Base-by-base conservation (phyloP, 2,888 invertebrate species). In the Lingula anatina region DNA sequence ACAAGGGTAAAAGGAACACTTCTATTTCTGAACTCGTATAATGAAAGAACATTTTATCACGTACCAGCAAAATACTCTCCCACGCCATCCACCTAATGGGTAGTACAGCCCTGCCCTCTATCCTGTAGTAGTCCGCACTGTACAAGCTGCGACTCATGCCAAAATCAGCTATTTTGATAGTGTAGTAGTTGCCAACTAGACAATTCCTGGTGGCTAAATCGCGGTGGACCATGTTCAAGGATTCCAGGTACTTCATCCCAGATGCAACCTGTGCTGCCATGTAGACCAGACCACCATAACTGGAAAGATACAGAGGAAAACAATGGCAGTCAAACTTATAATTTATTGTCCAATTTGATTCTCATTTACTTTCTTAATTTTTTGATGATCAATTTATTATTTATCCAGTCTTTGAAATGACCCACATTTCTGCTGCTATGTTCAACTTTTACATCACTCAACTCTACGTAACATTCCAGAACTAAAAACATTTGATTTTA, bases 11-110 rank as follows among this genome's bases (percentile, higher is more conserved):
- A n/a, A n/a, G n/a, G n/a, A n/a, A n/a, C n/a, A n/a, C n/a, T n/a
- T n/a, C n/a, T n/a, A n/a, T n/a, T n/a, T n/a, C n/a, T n/a, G n/a
- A n/a, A n/a, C n/a, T n/a, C n/a, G n/a, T n/a, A n/a, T n/a, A n/a
- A n/a, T n/a, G n/a, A n/a, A n/a, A n/a, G n/a, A n/a, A n/a, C n/a
- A n/a, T n/a, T n/a, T n/a, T 7, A 25, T 15, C 18, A 49, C 64
- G 60, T 50, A 76, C 76, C 68, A 76, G 57, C 57, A 88, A 83
- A 50, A 89, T 84, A 1, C 87, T 85, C 76, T 91, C 91, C 89
- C 90, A 90, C 1, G 90, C 87, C 81, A 90, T 90, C 91, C 91
- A 91, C 43, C 93, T 83, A 48, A 93, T 83, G 0, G 93, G 92
- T 61, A 93, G 78, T 46, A 86, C 84, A 62, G 88, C 87, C 27